phyloP scores from a whole-genome alignment of 2,113 vertebrate species.

The Petrocephalus microphthalmus region DNA sequence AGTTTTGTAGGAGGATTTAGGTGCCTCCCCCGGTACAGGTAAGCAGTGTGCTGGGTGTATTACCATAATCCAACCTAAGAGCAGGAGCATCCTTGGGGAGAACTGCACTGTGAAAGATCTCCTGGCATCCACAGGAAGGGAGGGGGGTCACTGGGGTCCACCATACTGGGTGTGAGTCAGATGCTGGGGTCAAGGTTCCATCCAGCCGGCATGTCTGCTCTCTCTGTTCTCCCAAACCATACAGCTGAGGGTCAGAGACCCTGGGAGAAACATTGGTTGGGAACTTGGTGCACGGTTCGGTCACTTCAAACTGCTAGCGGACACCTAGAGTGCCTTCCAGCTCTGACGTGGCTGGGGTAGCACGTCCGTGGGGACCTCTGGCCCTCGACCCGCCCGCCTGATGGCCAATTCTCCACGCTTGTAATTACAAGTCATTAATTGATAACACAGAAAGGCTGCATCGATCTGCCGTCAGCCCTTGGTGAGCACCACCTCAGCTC shows the following conservation, averaged over 20 bases:
- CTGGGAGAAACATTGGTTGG: background rate
- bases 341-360: background rate
- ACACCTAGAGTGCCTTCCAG: background rate
- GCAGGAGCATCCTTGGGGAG: background rate
- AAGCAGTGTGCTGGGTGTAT: background rate
- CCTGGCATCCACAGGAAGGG: too few species aligned
- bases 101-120: background rate
- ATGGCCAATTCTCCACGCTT: slow-evolving; percentile 57
- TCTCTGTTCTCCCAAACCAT: background rate
- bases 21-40: background rate
- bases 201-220: background rate
- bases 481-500: slow-evolving; percentile 37
- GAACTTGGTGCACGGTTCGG: background rate
- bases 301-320: background rate
- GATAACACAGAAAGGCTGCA: slow-evolving; percentile 67
- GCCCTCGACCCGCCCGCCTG: slow-evolving; percentile 33
- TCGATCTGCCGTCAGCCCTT: slow-evolving; percentile 63
- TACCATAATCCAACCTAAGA: background rate
- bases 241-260: background rate
- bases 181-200: background rate
- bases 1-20: background rate
- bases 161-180: background rate
- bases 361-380: slow-evolving; percentile 11
- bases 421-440: slow-evolving; percentile 70
- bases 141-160: background rate